phyloP scores from a whole-genome alignment of 2,888 invertebrate species.

The Flabesymbios commensalis region DNA sequence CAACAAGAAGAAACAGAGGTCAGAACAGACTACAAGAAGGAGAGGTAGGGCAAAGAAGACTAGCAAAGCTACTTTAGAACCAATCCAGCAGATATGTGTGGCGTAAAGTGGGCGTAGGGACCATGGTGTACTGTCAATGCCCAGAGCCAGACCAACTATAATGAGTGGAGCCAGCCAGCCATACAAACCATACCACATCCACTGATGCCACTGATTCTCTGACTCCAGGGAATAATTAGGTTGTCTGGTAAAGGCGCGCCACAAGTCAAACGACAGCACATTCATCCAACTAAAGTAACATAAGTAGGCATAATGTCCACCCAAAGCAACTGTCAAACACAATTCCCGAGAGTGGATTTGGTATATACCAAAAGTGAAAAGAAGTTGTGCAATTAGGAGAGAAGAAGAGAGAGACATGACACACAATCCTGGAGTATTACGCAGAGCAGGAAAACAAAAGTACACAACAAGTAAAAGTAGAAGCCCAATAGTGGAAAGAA shows the following conservation, averaged over 20 bases:
- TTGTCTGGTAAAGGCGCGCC: conserved; percentile 2
- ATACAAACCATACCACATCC: background rate
- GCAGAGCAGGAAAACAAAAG: conserved; percentile 61
- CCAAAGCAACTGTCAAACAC: conserved; percentile 4
- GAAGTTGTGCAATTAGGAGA: conserved; percentile 62
- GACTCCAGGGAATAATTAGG: too few relatives aligned
- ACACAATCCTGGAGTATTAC: conserved; percentile 66
- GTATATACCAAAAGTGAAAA: too few relatives aligned
- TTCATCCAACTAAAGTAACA: conserved; percentile 18
- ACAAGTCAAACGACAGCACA: conserved; percentile 12
- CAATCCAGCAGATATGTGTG: background rate
- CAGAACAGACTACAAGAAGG: background rate
- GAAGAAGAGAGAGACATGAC: conserved; percentile 64
- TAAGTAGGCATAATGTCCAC: conserved; percentile 12
- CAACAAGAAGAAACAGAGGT: background rate
- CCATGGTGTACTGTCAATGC: background rate
- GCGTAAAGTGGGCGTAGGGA: background rate
- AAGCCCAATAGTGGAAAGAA: too few relatives aligned
- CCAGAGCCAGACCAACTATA: background rate
- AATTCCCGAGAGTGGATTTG: conserved; percentile 62
- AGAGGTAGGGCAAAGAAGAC: conserved; percentile 2
- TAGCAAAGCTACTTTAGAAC: background rate
- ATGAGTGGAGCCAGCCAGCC: background rate
- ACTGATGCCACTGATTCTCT: too few relatives aligned
- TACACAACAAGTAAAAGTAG: conserved; percentile 64